phyloP scores from a whole-genome alignment of 2,888 invertebrate species.

The Andrena trimmerana region DNA sequence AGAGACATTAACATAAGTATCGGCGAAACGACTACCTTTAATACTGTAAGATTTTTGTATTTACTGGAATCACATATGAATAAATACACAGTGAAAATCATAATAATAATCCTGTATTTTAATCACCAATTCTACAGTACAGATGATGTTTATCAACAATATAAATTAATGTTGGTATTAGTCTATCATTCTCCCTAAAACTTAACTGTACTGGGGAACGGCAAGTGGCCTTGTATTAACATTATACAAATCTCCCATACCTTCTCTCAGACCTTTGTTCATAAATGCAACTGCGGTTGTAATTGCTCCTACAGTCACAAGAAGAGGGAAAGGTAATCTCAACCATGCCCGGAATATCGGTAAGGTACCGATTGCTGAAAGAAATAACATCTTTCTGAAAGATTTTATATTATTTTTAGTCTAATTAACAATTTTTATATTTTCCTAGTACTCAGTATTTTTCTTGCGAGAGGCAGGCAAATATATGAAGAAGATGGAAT shows the following conservation, averaged over 20 bases:
- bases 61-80: slow-evolving; percentile 53
- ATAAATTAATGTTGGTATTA: not conserved
- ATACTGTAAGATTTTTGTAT: slow-evolving; percentile 49
- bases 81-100: slow-evolving; percentile 45
- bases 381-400: not conserved
- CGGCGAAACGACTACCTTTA: not conserved
- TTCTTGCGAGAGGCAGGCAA: not conserved
- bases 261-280: not conserved
- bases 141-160: not conserved
- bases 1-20: slow-evolving; percentile 91
- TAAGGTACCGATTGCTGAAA: not conserved
- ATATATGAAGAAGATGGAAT: no score
- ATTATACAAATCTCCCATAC: not conserved
- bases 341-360: not conserved
- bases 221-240: not conserved
- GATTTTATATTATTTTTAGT: not conserved
- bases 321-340: not conserved
- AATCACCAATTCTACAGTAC: slow-evolving; percentile 22
- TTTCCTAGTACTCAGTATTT: not conserved
- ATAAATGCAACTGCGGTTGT: rapidly evolving
- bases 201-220: not conserved
- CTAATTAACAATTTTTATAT: no score
- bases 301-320: no score
- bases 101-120: slow-evolving; percentile 1
- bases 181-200: not conserved